Evolutionary conservation across 2,888 invertebrate species (phyloP), one percentile per base, ranked within the genome.

Genomic region (Asteroscopus sphinx): DNA sequence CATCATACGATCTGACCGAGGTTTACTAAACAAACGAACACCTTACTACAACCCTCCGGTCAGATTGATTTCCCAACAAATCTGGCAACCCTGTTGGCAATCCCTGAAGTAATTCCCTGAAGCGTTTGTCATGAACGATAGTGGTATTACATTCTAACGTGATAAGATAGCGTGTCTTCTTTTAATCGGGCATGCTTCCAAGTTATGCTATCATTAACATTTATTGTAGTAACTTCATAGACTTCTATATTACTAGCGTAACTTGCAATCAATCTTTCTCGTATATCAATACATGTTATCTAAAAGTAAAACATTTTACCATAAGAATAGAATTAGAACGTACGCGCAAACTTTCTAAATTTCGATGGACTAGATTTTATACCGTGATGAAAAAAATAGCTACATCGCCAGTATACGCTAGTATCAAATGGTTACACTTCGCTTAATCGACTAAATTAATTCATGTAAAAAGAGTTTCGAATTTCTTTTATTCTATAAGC

Each of bases 321-420:
- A 12, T 36, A 36, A 16, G 1, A 16, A 36, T 36, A 16, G 3
- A 11, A 5, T 5, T 3, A 4, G 6, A 11, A 16, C 15, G 15
- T 30, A 4, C 1, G 7, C n/a, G 16, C 16, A 11, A 17, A 67
- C 41, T 61, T 67, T 66, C 61, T 58, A 66, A 61, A n/a, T 32
- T 17, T 16, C 36, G n/a, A 17, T 59, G 44, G 30, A 44, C 44
- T 35, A 59, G 17, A 44, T 67, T 17, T 11, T 9, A 11, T 16
- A n/a, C 11, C 37, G 26, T n/a, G 28, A 11, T n/a, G 1, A 26
- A 11, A 41, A 11, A 3, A 30, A 30, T 33, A 21, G n/a, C n/a
- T n/a, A n/a, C 11, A 0, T 30, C 13, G 17, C 12, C 28, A 16
- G 8, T 21, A 17, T 13, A 12, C 21, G 4, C 6, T 26, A n/a